A percentile compares a stretch with the other conserved stretches of the same genome.
These are phyloP conservation scores for Xestia c-nigrum DNA, from an alignment of 2,888 invertebrate genomes.

Conservation along the genomic window DNA sequence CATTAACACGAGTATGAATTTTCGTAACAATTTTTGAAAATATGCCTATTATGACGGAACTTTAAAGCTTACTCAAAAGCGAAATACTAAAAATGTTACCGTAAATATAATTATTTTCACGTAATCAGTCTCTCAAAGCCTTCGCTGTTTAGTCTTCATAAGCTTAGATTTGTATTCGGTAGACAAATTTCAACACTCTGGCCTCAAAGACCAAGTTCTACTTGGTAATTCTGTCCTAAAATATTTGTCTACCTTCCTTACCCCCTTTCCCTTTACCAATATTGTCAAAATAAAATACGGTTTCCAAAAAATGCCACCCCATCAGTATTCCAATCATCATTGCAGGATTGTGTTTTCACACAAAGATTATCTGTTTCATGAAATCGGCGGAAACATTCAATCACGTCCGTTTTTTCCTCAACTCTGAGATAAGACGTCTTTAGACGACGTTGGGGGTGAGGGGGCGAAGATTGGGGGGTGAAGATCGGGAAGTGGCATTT, in stretches of 20 bases:
- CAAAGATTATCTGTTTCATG: slow-evolving; percentile 80
- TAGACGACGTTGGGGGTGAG: slow-evolving; percentile 62
- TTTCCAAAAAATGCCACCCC: slow-evolving; percentile 41
- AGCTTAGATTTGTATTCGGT: neutral
- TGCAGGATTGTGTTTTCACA: slow-evolving; percentile 75
- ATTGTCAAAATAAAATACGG: neutral
- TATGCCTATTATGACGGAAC: neutral
- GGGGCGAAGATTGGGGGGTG: slow-evolving; percentile 64
- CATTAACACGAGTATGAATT: neutral
- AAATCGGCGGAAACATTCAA: slow-evolving; percentile 88
- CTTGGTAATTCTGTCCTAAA: neutral
- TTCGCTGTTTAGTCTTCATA: neutral
- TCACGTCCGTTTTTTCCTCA: slow-evolving; percentile 82
- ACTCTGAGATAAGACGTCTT: slow-evolving; percentile 81
- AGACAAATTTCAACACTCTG: neutral
- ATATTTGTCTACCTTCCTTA: neutral
- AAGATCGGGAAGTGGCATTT: slow-evolving; percentile 87
- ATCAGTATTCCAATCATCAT: slow-evolving; percentile 66
- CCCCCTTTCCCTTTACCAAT: neutral
- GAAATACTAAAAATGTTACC: neutral
- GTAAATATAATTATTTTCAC: neutral
- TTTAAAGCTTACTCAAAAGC: neutral
- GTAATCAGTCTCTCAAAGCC: too few relatives aligned
- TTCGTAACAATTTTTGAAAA: neutral
- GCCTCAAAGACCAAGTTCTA: neutral